Evolutionary conservation across 2,797 vertebrate species (phyloP).

Genomic region (Gymnothorax javanicus): DNA sequence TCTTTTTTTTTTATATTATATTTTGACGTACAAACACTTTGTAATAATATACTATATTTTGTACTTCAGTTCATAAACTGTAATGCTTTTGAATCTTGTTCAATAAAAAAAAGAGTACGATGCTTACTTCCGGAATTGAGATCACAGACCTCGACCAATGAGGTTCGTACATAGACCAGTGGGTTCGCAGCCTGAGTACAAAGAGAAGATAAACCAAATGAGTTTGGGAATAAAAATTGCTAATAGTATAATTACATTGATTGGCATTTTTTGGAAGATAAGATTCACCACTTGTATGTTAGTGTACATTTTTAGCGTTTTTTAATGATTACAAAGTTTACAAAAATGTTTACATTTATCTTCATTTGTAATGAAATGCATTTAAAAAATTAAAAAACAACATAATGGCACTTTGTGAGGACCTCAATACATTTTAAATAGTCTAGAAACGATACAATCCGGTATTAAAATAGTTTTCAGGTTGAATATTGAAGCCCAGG

Average conservation of each 20-base stretch:
- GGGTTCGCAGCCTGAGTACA: too few relatives aligned
- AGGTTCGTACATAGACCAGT: too few relatives aligned
- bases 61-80: too few relatives aligned
- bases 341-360: not conserved
- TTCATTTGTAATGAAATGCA: not conserved
- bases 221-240: too few relatives aligned
- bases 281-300: not conserved
- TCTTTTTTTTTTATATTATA: too few relatives aligned
- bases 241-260: not conserved
- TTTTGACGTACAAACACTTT: too few relatives aligned
- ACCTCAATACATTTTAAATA: not conserved
- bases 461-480: not conserved
- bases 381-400: not conserved
- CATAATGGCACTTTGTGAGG: not conserved
- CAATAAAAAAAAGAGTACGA: too few relatives aligned
- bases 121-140: too few relatives aligned
- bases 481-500: not conserved
- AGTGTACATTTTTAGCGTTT: not conserved
- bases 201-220: too few relatives aligned
- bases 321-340: not conserved
- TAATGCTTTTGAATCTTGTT: too few relatives aligned
- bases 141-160: too few relatives aligned
- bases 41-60: too few relatives aligned
- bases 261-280: not conserved
- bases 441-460: not conserved